These are phyloP conservation scores for Hozukius guyotensis DNA, from an alignment of 2,797 vertebrate genomes.

Conservation along the genomic window DNA sequence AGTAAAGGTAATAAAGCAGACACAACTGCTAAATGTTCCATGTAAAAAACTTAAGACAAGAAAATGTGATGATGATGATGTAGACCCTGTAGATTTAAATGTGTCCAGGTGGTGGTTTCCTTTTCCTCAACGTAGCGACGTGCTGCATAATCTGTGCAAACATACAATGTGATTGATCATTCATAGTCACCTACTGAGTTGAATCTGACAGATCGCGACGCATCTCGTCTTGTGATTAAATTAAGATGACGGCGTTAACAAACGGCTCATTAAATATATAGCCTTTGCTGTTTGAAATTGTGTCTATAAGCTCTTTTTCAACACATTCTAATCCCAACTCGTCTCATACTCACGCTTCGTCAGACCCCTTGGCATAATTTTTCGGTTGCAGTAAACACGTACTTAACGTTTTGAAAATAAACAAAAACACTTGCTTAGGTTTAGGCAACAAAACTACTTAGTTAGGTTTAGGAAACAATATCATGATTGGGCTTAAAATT, in stretches of 20 bases:
- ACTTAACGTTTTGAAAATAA: too few species aligned
- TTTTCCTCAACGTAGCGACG: background rate
- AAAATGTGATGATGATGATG: background rate
- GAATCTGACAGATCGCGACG: background rate
- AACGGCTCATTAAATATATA: background rate
- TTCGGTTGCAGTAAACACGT: too few species aligned
- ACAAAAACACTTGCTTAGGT: too few species aligned
- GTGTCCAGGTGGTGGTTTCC: background rate
- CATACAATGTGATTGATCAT: background rate
- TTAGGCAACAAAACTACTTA: too few species aligned
- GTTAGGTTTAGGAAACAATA: too few species aligned
- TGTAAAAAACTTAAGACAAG: background rate
- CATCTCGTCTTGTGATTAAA: background rate
- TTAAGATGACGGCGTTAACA: background rate
- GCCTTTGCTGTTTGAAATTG: background rate
- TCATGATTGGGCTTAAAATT: too few species aligned
- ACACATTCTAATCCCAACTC: accelerated
- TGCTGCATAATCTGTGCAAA: background rate
- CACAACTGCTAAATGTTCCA: background rate
- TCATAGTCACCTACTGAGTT: background rate
- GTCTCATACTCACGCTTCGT: accelerated
- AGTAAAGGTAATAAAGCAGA: background rate
- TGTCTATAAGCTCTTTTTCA: background rate
- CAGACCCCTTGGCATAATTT: too few species aligned
- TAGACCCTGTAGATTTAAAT: background rate